Evolutionary conservation across 1,140 invertebrate genomes (phyloP).

Genomic region (Monochamus saltuarius): DNA sequence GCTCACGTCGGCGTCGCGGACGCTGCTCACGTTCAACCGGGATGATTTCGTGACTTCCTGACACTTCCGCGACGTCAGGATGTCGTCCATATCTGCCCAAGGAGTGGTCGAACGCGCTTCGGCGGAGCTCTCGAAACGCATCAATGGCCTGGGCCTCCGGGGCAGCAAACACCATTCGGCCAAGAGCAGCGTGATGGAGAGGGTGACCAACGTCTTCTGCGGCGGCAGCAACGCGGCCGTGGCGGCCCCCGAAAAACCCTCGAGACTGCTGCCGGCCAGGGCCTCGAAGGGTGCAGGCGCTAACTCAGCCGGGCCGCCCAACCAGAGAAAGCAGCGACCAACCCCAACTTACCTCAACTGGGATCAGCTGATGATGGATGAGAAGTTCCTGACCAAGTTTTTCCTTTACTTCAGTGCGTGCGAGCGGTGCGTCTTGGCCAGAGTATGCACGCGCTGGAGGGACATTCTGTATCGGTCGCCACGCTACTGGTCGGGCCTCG

Average conservation of each 20-base stretch:
- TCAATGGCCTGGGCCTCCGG: conserved; percentile 78
- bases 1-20: background rate
- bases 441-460: conserved; percentile 75
- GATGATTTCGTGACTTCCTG: conserved; percentile 18
- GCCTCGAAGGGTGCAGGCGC: conserved; percentile 13
- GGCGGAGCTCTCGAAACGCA: conserved; percentile 81
- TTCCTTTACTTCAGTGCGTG: conserved; percentile 81
- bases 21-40: background rate
- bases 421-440: conserved; percentile 76
- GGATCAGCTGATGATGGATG: conserved; percentile 79
- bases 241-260: conserved; percentile 57
- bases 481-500: conserved; percentile 79
- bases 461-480: conserved; percentile 82
- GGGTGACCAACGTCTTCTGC: conserved; percentile 80
- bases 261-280: conserved; percentile 49
- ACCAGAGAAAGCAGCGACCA: conserved; percentile 27
- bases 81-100: conserved; percentile 67
- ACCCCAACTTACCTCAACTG: conserved; percentile 61
- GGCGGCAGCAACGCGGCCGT: conserved; percentile 57
- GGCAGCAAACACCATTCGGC: conserved; percentile 65
- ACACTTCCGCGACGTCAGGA: background rate
- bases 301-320: conserved; percentile 1
- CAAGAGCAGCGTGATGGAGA: conserved; percentile 73
- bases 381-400: conserved; percentile 79
- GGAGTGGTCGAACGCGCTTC: conserved; percentile 85